Evolutionary conservation across 2,797 vertebrate species (phyloP), one percentile per base, ranked within the genome.

Genomic region (Lepidocolaptes lacrymiger): DNA sequence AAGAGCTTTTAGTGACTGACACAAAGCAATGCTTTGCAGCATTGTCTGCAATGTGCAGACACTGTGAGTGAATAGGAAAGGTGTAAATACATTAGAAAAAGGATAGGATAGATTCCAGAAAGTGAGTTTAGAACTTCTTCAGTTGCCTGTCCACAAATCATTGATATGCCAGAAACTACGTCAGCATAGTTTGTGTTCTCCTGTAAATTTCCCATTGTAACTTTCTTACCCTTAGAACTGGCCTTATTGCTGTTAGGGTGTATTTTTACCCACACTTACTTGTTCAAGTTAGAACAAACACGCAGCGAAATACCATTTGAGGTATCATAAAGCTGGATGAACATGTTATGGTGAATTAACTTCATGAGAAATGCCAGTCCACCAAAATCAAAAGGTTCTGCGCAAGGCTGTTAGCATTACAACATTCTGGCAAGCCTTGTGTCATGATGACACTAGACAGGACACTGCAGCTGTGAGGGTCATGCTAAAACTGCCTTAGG

Each of bases 191-290:
- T 62, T 69, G 7, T 62, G 51, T 18, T 32, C n/a, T 68, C 72
- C 55, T 63, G 39, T 11, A 75, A 58, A 51, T 71, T 85, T 24
- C 32, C 30, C 30, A 0, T 4, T 13, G 11, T 54, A 46, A 41
- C 2, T 1, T 67, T 58, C 9, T 54, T 77, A 12, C 24, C 8
- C 10, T 56, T 64, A 48, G 34, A 80, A 61, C 17, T 44, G 30
- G 5, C 30, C 49, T 63, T 22, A 22, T 48, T 1, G 0, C 20
- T 51, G 5, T 34, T 6, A 6, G 44, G 6, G 2, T 63, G 6
- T 61, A 43, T 74, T 46, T 91, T 62, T 84, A 82, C 27, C 24
- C 54, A 51, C 18, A 34, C 72, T 81, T 61, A 46, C 63, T 85
- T 18, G 5, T 30, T 26, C 15, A 36, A 73, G 20, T 55, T 51